Conservation (phyloP, 2,888 invertebrate genomes). For the Acanthosepion lycidas region DNA sequence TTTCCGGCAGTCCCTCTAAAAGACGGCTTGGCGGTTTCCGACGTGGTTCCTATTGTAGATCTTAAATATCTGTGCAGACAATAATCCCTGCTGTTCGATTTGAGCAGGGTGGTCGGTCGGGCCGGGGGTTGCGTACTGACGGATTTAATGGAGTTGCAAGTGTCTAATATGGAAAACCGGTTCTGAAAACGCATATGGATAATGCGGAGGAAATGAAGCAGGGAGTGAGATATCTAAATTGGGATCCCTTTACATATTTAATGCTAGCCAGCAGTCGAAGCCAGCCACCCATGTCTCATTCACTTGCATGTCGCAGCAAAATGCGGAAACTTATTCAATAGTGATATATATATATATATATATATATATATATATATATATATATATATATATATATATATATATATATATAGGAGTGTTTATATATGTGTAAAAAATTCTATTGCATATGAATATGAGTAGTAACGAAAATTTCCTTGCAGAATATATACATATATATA, state of each 20-base stretch:
- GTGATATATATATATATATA: too few relatives aligned
- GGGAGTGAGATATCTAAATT: neutral
- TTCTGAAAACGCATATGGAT: neutral
- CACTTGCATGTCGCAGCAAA: neutral
- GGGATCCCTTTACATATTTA: neutral
- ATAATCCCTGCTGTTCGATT: neutral
- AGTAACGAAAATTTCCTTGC: too few relatives aligned
- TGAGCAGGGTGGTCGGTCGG: neutral
- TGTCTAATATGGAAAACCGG: constrained; percentile 33
- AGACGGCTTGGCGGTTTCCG: constrained; percentile 33
- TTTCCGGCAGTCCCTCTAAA: neutral
- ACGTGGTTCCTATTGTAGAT: constrained; percentile 33
- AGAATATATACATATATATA: too few relatives aligned
- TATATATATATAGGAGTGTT: too few relatives aligned
- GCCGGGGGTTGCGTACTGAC: neutral
- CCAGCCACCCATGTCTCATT: constrained; percentile 11
- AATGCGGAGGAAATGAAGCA: neutral
- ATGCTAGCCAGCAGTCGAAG: neutral
- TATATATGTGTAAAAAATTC: too few relatives aligned
- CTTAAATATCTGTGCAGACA: neutral
- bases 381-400: too few relatives aligned
- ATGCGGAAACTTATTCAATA: neutral
- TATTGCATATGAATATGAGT: too few relatives aligned
- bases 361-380: too few relatives aligned
- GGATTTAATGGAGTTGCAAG: neutral